These are phyloP conservation scores for Rhabdophis nuchalis DNA, from an alignment of 2,797 vertebrate species.

Conservation along the genomic window DNA sequence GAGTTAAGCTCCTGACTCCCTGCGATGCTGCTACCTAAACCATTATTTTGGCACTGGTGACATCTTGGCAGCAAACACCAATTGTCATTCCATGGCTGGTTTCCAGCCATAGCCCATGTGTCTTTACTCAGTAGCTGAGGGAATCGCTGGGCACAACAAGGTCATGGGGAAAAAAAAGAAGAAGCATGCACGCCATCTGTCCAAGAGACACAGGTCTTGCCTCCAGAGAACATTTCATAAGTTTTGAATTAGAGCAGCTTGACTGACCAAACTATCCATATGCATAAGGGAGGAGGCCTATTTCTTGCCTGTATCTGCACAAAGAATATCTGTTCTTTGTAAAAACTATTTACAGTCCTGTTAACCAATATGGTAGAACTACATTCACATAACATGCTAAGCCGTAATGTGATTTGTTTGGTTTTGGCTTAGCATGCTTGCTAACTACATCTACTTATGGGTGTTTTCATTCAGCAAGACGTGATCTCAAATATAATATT, in stretches of 20 bases:
- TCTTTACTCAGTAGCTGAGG: conserved; percentile 36
- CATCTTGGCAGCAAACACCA: background rate
- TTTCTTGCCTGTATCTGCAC: background rate
- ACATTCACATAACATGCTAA: background rate
- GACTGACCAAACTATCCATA: background rate
- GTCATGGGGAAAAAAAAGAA: conserved; percentile 51
- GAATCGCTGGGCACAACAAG: conserved; percentile 50
- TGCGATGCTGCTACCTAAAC: conserved; percentile 12
- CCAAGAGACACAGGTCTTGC: conserved; percentile 6
- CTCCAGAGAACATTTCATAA: background rate
- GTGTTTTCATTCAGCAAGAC: background rate
- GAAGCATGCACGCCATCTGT: conserved; percentile 54
- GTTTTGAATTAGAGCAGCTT: background rate
- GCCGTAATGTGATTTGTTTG: background rate
- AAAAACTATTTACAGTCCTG: background rate
- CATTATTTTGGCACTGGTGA: conserved; percentile 7
- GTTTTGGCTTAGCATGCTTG: background rate
- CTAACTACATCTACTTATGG: background rate
- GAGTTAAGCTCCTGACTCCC: background rate
- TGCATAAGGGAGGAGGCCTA: background rate
- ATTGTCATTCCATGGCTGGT: conserved; percentile 38
- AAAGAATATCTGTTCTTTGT: background rate
- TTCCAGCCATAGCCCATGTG: conserved; percentile 26
- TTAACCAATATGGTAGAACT: background rate
- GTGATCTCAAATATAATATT: background rate